A percentile compares a stretch with the other conserved stretches of the same genome.
Evolutionary conservation across 1,140 invertebrate genomes (phyloP).

Genomic region (Micrasema longulum): DNA sequence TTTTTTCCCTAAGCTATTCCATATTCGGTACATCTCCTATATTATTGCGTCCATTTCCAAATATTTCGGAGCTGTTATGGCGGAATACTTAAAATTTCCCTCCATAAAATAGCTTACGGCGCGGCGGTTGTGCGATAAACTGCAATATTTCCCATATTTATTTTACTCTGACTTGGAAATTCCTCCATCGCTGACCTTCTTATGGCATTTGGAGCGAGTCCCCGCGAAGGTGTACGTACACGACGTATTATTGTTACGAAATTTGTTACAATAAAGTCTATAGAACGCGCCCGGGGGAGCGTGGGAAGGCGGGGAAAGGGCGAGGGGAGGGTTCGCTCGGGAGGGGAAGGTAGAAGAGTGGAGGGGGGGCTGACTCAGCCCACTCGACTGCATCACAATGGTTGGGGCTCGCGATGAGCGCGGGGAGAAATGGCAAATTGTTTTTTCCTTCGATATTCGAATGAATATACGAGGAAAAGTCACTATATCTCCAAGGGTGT

Average conservation of each 20-base stretch:
- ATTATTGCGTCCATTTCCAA: too few species aligned
- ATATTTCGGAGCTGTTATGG: too few species aligned
- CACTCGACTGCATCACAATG: conserved; percentile 43
- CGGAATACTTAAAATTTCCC: too few species aligned
- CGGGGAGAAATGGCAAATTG: conserved; percentile 11
- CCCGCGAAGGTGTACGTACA: conserved; percentile 33
- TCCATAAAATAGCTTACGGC: not conserved
- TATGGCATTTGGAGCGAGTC: conserved; percentile 34
- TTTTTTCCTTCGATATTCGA: conserved; percentile 33
- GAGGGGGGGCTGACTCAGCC: conserved; percentile 42
- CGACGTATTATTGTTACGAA: conserved; percentile 48
- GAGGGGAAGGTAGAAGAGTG: not conserved
- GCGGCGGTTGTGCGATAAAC: not conserved
- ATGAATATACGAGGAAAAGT: conserved; percentile 10
- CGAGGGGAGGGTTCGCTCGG: not conserved
- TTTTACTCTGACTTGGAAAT: conserved; percentile 21
- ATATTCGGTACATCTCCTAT: too few species aligned
- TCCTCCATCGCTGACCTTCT: conserved; percentile 35
- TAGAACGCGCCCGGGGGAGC: conserved; percentile 1
- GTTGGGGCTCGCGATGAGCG: conserved; percentile 36
- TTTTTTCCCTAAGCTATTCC: too few species aligned
- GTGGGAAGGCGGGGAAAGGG: not conserved
- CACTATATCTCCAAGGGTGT: conserved; percentile 11
- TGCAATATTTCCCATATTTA: conserved; percentile 22
- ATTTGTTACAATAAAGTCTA: conserved; percentile 47